A percentile compares a stretch with the other conserved stretches of the same genome.
Evolutionary conservation across 2,888 invertebrate species (phyloP).

Genomic region (Liodrosophila aerea): DNA sequence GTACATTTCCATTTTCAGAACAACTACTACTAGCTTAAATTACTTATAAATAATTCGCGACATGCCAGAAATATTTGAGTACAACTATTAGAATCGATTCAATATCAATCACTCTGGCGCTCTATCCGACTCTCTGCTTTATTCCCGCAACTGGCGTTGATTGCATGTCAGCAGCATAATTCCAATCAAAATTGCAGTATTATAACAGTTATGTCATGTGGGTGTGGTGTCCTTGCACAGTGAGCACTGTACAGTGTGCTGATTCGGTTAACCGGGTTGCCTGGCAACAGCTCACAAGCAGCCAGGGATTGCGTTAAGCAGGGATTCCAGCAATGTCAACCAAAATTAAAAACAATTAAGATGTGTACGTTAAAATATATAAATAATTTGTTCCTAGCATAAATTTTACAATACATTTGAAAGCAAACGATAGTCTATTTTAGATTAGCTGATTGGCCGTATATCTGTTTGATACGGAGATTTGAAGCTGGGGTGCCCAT

Average conservation of each 20-base stretch:
- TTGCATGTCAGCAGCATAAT: conserved; percentile 35
- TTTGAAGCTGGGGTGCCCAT: too few species aligned
- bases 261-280: background rate
- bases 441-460: too few species aligned
- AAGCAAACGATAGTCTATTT: too few species aligned
- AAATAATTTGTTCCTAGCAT: too few species aligned
- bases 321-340: too few species aligned
- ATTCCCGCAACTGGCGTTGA: background rate
- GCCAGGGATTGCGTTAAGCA: background rate
- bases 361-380: too few species aligned
- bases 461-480: too few species aligned
- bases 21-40: conserved; percentile 5
- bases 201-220: background rate
- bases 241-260: background rate
- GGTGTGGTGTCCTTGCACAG: background rate
- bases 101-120: conserved; percentile 28
- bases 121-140: background rate
- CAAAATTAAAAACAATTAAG: too few species aligned
- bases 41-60: conserved; percentile 21
- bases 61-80: conserved; percentile 5
- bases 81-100: conserved; percentile 4
- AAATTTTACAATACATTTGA: too few species aligned
- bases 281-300: background rate
- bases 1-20: conserved; percentile 16
- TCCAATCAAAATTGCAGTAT: conserved; percentile 28